Base-by-base conservation (phyloP, 2,113 vertebrate species). In the Poicephalus gulielmi region DNA sequence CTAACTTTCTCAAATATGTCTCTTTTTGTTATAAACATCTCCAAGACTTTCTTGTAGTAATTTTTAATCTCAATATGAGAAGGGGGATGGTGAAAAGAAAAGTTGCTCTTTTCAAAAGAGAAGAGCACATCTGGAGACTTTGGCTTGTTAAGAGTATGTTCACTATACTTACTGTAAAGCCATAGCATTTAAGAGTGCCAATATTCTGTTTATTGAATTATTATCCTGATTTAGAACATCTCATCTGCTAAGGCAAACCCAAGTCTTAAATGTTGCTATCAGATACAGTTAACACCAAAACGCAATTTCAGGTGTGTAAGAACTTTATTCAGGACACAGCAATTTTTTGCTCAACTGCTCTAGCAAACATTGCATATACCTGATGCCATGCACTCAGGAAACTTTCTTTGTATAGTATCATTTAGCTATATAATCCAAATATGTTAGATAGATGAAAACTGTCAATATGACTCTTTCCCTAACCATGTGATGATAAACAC, bases 401-500 rank as follows among this genome's bases (percentile, higher is more conserved):
- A 64, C 27, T 37, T 86, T 47, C 24, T 50, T 76, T 66, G 35
- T 24, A 6, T 1, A 16, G 14, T 30, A 59, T 13, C 6, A 1
- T 52, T 47, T 50, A 79, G 50, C 47, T 83, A n/a, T 35, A 62
- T 31, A 67, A 66, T 17, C 37, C 77, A 95, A 90, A 83, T n/a
- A 2, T 6, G 68, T 89, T 94, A 96, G 69, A 62, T 14, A 86
- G 69, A 46, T 11, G 14, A 47, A 74, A 63, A 37, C 81, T 71
- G 50, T 2, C 62, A 69, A 17, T 13, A 69, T 63, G 50, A 22
- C 67, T 59, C 24, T 68, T 68, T 41, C 69, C 77, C 83, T 79
- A 75, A 3, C 31, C 81, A 62, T 44, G 83, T 96, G 96, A 96
- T 88, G 92, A 57, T 87, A 15, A 96, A 59, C 64, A 97, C 91